A percentile compares a stretch with the other conserved stretches of the same genome.
These are phyloP conservation scores for Machaerirhynchus nigripectus DNA, from an alignment of 2,113 vertebrate species.

Conservation along the genomic window DNA sequence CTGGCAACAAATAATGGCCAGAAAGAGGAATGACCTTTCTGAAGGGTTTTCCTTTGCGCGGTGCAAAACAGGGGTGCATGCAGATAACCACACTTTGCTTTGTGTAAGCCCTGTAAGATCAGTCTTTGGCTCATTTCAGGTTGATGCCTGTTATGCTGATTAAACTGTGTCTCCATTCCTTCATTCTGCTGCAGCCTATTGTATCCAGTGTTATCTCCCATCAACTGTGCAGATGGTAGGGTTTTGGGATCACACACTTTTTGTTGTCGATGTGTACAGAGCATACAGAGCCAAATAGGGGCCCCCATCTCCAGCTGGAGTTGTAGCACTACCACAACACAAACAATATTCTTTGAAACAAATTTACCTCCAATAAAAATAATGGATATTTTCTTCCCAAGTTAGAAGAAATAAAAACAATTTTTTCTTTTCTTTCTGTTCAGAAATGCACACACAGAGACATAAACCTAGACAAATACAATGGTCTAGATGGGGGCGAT, in stretches of 20 bases:
- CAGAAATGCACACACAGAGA: neutral
- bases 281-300: neutral
- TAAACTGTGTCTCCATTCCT: neutral
- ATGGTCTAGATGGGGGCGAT: neutral
- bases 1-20: neutral
- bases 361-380: neutral
- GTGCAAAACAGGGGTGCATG: neutral
- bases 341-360: neutral
- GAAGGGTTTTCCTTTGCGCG: neutral
- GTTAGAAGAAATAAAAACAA: neutral
- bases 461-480: neutral
- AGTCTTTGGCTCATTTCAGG: neutral
- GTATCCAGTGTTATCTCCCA: neutral
- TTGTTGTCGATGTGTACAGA: neutral
- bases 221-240: neutral
- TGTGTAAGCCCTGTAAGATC: neutral
- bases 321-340: neutral
- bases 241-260: neutral
- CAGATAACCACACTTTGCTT: neutral
- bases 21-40: neutral
- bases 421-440: neutral
- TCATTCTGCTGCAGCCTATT: neutral
- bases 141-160: neutral
- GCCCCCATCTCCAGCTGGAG: neutral
- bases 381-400: neutral